Percentiles rank a stretch among this genome's conserved stretches.
Evolutionary conservation across 2,113 vertebrate genomes (phyloP).

Genomic region (Colossoma macropomum): DNA sequence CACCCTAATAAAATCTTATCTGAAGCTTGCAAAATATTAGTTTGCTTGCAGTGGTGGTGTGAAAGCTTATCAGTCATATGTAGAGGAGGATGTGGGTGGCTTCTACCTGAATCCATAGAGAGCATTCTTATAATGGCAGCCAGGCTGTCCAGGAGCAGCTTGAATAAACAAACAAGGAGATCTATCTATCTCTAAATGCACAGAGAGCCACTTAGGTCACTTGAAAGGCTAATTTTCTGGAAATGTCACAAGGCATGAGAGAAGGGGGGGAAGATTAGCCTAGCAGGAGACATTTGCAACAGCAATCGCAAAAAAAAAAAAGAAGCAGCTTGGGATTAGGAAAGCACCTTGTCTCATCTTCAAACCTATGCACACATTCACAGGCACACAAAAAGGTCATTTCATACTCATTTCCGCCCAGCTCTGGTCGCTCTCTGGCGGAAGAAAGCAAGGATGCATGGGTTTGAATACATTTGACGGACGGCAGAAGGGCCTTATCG

Average conservation of each 20-base stretch:
- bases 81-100: background rate
- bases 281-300: constrained; percentile 93
- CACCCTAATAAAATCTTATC: background rate
- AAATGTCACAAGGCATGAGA: constrained; percentile 93
- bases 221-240: constrained; percentile 93
- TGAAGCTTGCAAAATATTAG: constrained; percentile 11
- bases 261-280: constrained; percentile 89
- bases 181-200: constrained; percentile 82
- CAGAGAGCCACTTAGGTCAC: constrained; percentile 80
- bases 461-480: constrained; percentile 70
- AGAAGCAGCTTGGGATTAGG: constrained; percentile 83
- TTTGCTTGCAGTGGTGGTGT: background rate
- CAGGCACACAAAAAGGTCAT: constrained; percentile 85
- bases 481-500: constrained; percentile 76
- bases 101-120: constrained; percentile 33
- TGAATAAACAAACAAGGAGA: constrained; percentile 72
- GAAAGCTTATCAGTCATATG: background rate
- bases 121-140: constrained; percentile 21
- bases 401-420: constrained; percentile 86
- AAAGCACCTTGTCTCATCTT: constrained; percentile 91
- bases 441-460: background rate
- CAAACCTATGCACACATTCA: constrained; percentile 74
- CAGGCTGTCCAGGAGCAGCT: constrained; percentile 39
- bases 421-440: constrained; percentile 65
- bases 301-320: constrained; percentile 83